A percentile compares a stretch with the other conserved stretches of the same genome.
These are phyloP conservation scores for Polymixis lichenea DNA, from an alignment of 2,888 invertebrate genomes.

Conservation along the genomic window DNA sequence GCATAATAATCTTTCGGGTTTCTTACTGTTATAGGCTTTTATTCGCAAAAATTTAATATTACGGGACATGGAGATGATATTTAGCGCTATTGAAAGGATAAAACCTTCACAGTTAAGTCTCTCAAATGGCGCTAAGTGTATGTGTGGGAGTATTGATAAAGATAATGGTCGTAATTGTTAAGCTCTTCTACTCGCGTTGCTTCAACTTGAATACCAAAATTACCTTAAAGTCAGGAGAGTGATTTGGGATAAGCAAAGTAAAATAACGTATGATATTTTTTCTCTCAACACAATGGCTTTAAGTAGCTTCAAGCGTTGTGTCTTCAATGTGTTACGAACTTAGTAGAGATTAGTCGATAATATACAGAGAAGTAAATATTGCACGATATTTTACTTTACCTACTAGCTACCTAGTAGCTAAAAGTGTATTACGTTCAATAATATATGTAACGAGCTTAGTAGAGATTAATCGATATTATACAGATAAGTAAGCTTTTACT, in stretches of 20 bases:
- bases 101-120: constrained; percentile 39
- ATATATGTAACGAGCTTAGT: no score
- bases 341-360: background rate
- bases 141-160: constrained; percentile 42
- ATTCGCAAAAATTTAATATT: constrained; percentile 73
- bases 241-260: background rate
- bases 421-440: no score
- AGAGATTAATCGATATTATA: no score
- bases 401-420: no score
- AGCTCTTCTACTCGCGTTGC: background rate
- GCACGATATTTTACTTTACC: no score
- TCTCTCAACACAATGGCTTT: background rate
- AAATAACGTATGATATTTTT: background rate
- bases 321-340: background rate
- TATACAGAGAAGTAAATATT: no score
- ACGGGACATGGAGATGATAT: constrained; percentile 66
- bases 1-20: constrained; percentile 69
- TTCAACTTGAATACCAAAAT: constrained; percentile 4
- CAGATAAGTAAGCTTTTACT: no score
- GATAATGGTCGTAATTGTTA: constrained; percentile 24
- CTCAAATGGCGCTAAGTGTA: constrained; percentile 34
- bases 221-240: background rate
- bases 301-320: background rate
- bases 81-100: constrained; percentile 66
- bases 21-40: constrained; percentile 66